Percentiles rank a stretch among this genome's conserved stretches.
Conservation (phyloP, 2,113 vertebrate species). For the Epinephelus moara region DNA sequence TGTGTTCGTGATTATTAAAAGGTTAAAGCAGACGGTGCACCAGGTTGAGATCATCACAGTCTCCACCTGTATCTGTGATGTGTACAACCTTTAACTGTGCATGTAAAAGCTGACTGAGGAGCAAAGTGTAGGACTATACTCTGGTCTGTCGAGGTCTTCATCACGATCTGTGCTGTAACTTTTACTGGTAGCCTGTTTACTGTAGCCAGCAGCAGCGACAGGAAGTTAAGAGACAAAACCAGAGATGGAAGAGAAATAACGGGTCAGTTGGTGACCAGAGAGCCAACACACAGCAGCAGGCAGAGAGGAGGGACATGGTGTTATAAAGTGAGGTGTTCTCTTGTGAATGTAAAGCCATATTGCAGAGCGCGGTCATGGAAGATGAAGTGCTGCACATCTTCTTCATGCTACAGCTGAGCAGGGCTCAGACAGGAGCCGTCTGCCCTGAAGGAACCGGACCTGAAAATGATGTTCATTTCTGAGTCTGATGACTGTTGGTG, state of each 20-base stretch:
- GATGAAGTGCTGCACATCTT: not conserved
- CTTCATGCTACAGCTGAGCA: not conserved
- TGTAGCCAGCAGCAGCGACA: not conserved
- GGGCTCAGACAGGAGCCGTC: not conserved
- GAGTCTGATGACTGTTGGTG: not conserved
- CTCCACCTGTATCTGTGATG: no score
- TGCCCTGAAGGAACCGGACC: constrained; percentile 4
- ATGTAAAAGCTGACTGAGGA: not conserved
- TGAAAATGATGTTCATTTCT: constrained; percentile 31
- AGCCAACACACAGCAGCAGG: not conserved
- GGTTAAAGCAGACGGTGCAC: no score
- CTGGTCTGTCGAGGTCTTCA: no score
- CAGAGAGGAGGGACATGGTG: not conserved
- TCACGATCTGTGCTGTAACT: no score
- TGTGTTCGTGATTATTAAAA: no score
- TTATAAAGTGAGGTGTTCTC: not conserved
- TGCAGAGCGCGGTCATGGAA: not conserved
- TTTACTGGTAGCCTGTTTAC: not conserved
- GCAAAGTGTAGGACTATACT: not conserved
- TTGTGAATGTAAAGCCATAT: not conserved
- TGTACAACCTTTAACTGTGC: not conserved
- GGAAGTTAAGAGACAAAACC: not conserved
- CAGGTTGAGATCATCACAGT: no score
- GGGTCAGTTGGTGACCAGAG: no score
- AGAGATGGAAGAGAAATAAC: not conserved